A percentile compares a stretch with the other conserved stretches of the same genome.
phyloP scores from a whole-genome alignment of 2,888 invertebrate species.

The Smittia aterrima region DNA sequence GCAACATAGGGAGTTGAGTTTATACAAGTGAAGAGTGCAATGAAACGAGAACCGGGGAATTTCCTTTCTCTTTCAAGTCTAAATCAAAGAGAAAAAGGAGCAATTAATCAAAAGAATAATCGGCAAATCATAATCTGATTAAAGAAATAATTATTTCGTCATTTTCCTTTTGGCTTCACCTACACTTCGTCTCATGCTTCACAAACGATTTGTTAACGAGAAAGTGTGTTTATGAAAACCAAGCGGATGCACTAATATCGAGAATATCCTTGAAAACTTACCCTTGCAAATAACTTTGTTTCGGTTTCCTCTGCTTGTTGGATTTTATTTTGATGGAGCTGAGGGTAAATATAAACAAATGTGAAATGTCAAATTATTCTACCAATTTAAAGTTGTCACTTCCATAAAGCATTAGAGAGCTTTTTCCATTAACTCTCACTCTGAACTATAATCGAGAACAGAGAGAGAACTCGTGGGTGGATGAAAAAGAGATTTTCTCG shows the following conservation, averaged over 20 bases:
- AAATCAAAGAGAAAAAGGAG: neutral
- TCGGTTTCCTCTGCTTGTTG: too few relatives aligned
- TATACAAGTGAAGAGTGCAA: neutral
- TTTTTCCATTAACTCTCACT: too few relatives aligned
- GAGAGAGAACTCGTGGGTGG: too few relatives aligned
- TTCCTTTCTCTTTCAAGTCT: neutral
- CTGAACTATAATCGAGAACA: too few relatives aligned
- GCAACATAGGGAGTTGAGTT: too few relatives aligned
- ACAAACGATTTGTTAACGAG: neutral
- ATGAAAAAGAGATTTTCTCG: too few relatives aligned
- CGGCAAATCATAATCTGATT: conserved; percentile 6
- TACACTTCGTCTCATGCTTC: neutral
- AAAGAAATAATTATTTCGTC: neutral
- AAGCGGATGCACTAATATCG: too few relatives aligned
- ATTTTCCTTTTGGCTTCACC: neutral
- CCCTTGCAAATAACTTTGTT: too few relatives aligned
- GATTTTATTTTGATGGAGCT: too few relatives aligned
- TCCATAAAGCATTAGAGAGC: neutral
- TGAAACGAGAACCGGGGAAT: neutral
- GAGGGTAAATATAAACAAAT: too few relatives aligned
- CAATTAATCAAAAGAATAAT: conserved; percentile 20
- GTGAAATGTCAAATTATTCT: neutral
- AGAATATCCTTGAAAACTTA: too few relatives aligned
- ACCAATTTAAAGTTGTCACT: conserved; percentile 39
- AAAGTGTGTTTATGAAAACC: neutral